Evolutionary conservation across 2,113 vertebrate genomes (phyloP).

Genomic region (Calidris pygmaea): DNA sequence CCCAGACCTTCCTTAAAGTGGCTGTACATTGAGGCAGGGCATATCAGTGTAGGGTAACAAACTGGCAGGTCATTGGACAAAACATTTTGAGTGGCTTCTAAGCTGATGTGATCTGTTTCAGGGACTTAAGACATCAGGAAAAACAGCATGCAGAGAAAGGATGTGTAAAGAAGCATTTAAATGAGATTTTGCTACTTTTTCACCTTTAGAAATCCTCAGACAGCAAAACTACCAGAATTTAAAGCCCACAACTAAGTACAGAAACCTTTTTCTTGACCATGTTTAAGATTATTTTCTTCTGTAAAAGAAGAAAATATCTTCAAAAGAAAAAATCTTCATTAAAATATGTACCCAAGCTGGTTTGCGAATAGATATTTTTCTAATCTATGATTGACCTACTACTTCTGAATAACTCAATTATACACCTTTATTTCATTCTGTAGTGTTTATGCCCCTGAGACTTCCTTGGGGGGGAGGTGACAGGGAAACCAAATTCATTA

Average conservation of each 20-base stretch:
- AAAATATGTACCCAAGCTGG: not conserved
- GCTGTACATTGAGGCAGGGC: not conserved
- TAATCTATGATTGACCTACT: not conserved
- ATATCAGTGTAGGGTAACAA: not conserved
- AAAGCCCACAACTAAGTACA: rapidly evolving
- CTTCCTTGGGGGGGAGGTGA: not conserved
- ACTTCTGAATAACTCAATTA: not conserved
- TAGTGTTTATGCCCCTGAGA: not conserved
- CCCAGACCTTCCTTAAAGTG: not conserved
- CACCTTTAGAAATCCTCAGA: not conserved
- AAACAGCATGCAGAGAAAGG: not conserved
- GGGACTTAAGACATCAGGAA: not conserved
- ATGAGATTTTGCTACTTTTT: not conserved
- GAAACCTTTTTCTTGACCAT: not conserved
- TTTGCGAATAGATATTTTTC: not conserved
- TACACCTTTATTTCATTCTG: rapidly evolving
- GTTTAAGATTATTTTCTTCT: not conserved
- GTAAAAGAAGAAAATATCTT: too few relatives aligned
- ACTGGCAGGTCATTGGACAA: rapidly evolving
- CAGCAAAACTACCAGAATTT: not conserved
- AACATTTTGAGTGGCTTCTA: not conserved
- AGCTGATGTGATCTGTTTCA: not conserved
- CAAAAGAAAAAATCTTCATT: too few relatives aligned
- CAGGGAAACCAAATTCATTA: not conserved
- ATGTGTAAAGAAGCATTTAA: not conserved